Conservation (phyloP, 2,888 invertebrate species). For the Drosophila aldrichi region DNA sequence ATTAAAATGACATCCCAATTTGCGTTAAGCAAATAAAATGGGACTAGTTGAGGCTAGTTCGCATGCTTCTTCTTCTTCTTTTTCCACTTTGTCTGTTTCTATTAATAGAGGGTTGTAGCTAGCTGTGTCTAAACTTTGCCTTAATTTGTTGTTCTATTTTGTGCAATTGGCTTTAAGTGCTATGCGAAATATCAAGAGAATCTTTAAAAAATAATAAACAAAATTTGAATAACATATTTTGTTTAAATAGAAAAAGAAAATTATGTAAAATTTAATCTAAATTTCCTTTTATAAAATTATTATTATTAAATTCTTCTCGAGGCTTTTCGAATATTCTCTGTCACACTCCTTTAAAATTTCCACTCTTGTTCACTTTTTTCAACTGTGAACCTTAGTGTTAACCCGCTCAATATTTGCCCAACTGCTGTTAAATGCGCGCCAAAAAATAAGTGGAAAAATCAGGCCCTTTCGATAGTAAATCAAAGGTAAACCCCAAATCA, state of each 20-base stretch:
- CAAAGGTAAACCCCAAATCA: constrained; percentile 53
- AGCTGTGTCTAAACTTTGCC: background rate
- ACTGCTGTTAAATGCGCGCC: constrained; percentile 47
- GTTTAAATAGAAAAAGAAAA: background rate
- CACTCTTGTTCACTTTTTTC: background rate
- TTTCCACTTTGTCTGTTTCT: background rate
- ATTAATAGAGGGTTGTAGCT: background rate
- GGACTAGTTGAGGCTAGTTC: constrained; percentile 55
- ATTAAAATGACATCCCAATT: constrained; percentile 81
- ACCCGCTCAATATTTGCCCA: constrained; percentile 14
- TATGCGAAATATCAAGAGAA: background rate
- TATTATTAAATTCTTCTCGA: background rate
- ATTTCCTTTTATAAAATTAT: background rate
- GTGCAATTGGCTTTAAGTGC: background rate
- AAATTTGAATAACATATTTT: background rate
- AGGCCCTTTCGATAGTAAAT: constrained; percentile 43
- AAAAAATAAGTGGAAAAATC: constrained; percentile 36
- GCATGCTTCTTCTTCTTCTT: constrained; percentile 1
- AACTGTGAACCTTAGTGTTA: background rate
- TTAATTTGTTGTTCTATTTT: constrained; percentile 3
- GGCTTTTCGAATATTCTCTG: background rate
- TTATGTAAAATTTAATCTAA: background rate
- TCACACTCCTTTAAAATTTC: no score
- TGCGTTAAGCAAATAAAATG: constrained; percentile 79
- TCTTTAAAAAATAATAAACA: background rate